Base-by-base conservation (phyloP, 2,888 invertebrate species). In the Meteorus colon region DNA sequence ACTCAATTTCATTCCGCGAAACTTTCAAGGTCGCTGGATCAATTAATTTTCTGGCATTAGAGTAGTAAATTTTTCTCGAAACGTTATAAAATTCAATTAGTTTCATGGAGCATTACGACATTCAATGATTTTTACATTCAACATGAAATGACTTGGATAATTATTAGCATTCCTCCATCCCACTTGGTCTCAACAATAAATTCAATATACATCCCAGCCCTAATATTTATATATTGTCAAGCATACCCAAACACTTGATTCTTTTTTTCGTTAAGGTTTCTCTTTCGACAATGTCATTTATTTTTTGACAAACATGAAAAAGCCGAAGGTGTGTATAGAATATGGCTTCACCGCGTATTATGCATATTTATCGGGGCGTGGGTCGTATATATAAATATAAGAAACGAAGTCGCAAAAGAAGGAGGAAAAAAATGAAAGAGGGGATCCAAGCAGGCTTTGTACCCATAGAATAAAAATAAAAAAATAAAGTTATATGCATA, bases 331-430 rank as follows among this genome's bases (percentile, higher is more conserved):
- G 41, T 41, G 8, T 41, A 41, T 41, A 12, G 8, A 41, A 48
- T 14, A n/a, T 16, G 16, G 48, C 48, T 55, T 19, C 19, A 24
- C 24, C 4, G 41, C 6, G 75, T 59, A 65, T 70, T 76, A 45
- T 70, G 77, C 76, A 77, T 77, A 78, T 77, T 80, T 77, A 77
- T 77, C 45, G 59, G 27, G 34, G 59, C 41, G 69, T 51, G 24
- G 27, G 5, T 10, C 4, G 55, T 45, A 14, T 45, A 48, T 51
- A 66, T 37, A 55, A 34, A 65, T n/a, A 8, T 55, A 19, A 6
- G n/a, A 55, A 8, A 8, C 5, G 10, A 55, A 55, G 8, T 55
- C 55, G 19, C 55, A 59, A 4, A 68, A 55, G 68, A 19, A 41
- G 4, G 19, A 24, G 37, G 27, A 27, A 59, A 45, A 31, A 60